Evolutionary conservation across 2,113 vertebrate genomes (phyloP).

Genomic region (Pipra filicauda): DNA sequence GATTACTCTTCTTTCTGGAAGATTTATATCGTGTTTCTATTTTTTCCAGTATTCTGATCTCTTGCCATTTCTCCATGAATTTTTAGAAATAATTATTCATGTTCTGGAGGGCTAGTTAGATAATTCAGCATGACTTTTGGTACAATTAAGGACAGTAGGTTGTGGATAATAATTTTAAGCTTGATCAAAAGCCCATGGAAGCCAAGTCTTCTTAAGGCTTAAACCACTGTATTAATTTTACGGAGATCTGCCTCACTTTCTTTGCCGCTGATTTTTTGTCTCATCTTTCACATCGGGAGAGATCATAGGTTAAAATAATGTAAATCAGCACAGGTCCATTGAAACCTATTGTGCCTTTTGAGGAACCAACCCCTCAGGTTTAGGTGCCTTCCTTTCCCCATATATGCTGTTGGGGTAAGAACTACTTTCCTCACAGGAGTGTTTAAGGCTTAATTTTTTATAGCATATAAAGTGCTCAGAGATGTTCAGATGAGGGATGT

Average conservation of each 20-base stretch:
- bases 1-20: slow-evolving; percentile 15
- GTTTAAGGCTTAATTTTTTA: slow-evolving; percentile 65
- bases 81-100: slow-evolving; percentile 37
- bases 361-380: background rate
- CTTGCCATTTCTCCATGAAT: background rate
- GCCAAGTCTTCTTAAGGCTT: slow-evolving; percentile 49
- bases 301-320: background rate
- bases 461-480: slow-evolving; percentile 65
- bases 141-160: background rate
- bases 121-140: slow-evolving; percentile 21
- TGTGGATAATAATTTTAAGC: slow-evolving; percentile 57
- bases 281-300: background rate
- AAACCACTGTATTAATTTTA: slow-evolving; percentile 34
- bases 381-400: background rate
- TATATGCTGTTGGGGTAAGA: background rate
- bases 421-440: slow-evolving; percentile 46
- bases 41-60: slow-evolving; percentile 21
- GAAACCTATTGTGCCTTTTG: background rate
- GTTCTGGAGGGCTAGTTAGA: slow-evolving; percentile 37
- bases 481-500: slow-evolving; percentile 54
- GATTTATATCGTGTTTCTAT: background rate
- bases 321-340: background rate
- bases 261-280: background rate
- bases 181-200: slow-evolving; percentile 34
- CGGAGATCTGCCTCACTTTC: background rate